These are phyloP conservation scores for Sebastes iracundus DNA, from an alignment of 2,797 vertebrate genomes.

Conservation along the genomic window DNA sequence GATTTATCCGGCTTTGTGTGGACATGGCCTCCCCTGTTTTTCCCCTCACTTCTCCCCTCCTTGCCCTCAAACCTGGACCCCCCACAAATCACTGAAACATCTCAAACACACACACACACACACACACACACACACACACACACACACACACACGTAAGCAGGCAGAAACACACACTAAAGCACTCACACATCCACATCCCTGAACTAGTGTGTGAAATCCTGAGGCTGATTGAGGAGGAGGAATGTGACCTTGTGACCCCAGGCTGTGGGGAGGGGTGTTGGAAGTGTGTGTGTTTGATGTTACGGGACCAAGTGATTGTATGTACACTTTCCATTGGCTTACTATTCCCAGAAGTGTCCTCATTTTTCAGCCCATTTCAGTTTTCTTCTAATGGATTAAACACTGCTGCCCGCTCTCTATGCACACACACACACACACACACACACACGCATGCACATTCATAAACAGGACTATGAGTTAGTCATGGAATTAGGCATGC, in stretches of 20 bases:
- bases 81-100: constrained; percentile 71
- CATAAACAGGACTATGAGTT: constrained; percentile 14
- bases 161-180: constrained; percentile 40
- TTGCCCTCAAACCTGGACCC: constrained; percentile 56
- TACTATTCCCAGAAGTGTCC: constrained; percentile 60
- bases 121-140: constrained; percentile 40
- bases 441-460: not conserved
- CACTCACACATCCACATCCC: constrained; percentile 55
- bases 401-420: constrained; percentile 15
- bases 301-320: constrained; percentile 57
- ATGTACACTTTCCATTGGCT: constrained; percentile 61
- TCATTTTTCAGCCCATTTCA: constrained; percentile 54
- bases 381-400: constrained; percentile 65
- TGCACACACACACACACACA: not conserved
- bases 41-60: constrained; percentile 26
- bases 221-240: constrained; percentile 78
- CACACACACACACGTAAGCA: constrained; percentile 18
- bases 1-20: not conserved
- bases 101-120: constrained; percentile 40
- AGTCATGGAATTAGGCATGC: constrained; percentile 29
- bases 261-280: constrained; percentile 67
- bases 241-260: constrained; percentile 79
- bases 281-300: constrained; percentile 55
- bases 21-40: constrained; percentile 11
- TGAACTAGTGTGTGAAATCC: constrained; percentile 80